Evolutionary conservation across 2,797 vertebrate genomes (phyloP).

Genomic region (Atherinosoma microstoma): DNA sequence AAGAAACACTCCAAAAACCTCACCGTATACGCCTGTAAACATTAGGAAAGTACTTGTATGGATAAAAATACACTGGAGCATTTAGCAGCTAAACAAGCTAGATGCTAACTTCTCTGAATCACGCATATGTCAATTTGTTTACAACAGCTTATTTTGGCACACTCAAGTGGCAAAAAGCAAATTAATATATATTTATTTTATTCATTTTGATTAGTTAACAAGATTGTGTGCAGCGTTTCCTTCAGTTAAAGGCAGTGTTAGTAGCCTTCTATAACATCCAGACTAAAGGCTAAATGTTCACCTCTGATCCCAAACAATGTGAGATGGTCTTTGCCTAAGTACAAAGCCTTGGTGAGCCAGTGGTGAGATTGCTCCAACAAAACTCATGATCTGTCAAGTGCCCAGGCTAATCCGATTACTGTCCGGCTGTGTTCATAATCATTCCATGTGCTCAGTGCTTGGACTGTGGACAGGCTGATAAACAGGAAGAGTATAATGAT

Average conservation of each 20-base stretch:
- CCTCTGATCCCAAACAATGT: background rate
- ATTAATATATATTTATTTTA: background rate
- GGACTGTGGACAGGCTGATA: conserved; percentile 52
- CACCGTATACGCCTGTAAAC: too few species aligned
- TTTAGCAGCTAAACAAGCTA: background rate
- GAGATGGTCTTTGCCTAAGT: conserved; percentile 6
- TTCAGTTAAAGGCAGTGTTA: too few species aligned
- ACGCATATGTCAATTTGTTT: background rate
- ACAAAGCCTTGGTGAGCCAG: conserved; percentile 14
- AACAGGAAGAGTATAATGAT: conserved; percentile 76
- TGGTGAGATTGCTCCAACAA: conserved; percentile 45
- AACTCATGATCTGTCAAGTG: conserved; percentile 69
- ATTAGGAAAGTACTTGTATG: too few species aligned
- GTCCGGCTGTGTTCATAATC: conserved; percentile 54
- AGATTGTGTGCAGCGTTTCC: too few species aligned
- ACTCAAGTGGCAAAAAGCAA: background rate
- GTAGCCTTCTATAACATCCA: background rate
- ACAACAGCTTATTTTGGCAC: background rate
- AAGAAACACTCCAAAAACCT: too few species aligned
- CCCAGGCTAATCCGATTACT: conserved; percentile 73
- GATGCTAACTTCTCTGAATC: background rate
- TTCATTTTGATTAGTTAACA: too few species aligned
- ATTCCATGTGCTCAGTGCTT: conserved; percentile 33
- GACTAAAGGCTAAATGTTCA: background rate
- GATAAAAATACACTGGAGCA: background rate